These are phyloP conservation scores for Premnoplex brunnescens DNA, from an alignment of 2,797 vertebrate genomes.

Conservation along the genomic window DNA sequence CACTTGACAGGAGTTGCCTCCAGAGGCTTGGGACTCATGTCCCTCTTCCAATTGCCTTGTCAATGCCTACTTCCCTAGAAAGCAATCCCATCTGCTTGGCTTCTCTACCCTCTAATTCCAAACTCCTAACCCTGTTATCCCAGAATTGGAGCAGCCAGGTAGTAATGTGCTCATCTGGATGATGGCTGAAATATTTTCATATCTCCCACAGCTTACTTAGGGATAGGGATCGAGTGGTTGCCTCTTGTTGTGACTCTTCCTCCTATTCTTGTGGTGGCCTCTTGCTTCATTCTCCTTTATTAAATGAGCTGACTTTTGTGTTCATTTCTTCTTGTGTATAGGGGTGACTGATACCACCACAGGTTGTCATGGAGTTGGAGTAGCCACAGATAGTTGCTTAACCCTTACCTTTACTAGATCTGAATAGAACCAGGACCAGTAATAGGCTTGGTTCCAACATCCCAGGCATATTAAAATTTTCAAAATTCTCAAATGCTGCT, in stretches of 20 bases:
- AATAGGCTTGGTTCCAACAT: too few relatives aligned
- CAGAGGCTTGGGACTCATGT: neutral
- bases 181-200: neutral
- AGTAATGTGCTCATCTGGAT: neutral
- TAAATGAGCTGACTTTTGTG: neutral
- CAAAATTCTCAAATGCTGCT: too few relatives aligned
- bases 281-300: neutral
- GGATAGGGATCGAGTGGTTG: neutral
- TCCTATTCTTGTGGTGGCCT: neutral
- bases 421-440: too few relatives aligned
- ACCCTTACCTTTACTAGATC: too few relatives aligned
- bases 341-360: neutral
- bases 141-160: neutral
- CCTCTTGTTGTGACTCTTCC: neutral
- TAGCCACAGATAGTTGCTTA: neutral
- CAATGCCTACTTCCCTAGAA: neutral
- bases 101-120: neutral
- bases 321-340: neutral
- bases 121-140: neutral
- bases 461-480: too few relatives aligned
- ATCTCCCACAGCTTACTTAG: neutral
- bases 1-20: neutral
- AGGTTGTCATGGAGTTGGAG: neutral
- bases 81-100: neutral
- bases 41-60: neutral